These are phyloP conservation scores for Drosophila equinoxialis DNA, from an alignment of 1,140 invertebrate genomes.

Conservation along the genomic window DNA sequence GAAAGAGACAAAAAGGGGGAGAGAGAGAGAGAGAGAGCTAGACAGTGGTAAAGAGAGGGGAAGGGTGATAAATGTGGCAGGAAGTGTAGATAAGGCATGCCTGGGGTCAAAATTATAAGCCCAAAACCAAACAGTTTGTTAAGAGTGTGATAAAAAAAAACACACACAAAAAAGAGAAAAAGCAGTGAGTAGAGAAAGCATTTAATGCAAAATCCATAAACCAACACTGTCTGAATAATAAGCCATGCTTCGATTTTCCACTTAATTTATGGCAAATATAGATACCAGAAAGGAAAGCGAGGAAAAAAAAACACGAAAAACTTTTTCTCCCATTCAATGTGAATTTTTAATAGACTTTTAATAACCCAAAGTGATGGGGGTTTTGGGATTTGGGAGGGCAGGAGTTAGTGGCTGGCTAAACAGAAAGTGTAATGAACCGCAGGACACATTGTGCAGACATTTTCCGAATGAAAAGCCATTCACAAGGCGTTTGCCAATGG, in stretches of 20 bases:
- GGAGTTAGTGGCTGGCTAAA: conserved; percentile 49
- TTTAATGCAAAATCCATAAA: conserved; percentile 43
- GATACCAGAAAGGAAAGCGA: conserved; percentile 28
- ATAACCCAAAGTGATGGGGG: conserved; percentile 51
- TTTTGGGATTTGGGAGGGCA: not conserved
- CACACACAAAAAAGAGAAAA: conserved; percentile 16
- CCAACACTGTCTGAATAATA: conserved; percentile 35
- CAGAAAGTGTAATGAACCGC: conserved; percentile 78
- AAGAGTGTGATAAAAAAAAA: conserved; percentile 56
- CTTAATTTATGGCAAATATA: conserved; percentile 70
- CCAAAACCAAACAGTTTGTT: conserved; percentile 63
- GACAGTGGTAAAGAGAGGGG: not conserved
- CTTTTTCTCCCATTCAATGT: conserved; percentile 38
- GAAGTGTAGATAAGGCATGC: conserved; percentile 64
- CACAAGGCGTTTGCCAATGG: conserved; percentile 67
- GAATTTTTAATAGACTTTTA: conserved; percentile 77
- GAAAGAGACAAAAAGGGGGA: not conserved
- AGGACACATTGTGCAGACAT: conserved; percentile 75
- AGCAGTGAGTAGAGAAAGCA: conserved; percentile 39
- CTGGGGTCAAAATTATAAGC: conserved; percentile 33
- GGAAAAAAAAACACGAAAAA: not conserved
- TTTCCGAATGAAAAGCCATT: conserved; percentile 75
- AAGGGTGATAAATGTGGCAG: conserved; percentile 23
- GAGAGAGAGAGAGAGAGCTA: not conserved
- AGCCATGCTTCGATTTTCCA: conserved; percentile 63